Conservation (phyloP, 35 echinoderm and acorn worm species). For the Anneissia japonica region DNA sequence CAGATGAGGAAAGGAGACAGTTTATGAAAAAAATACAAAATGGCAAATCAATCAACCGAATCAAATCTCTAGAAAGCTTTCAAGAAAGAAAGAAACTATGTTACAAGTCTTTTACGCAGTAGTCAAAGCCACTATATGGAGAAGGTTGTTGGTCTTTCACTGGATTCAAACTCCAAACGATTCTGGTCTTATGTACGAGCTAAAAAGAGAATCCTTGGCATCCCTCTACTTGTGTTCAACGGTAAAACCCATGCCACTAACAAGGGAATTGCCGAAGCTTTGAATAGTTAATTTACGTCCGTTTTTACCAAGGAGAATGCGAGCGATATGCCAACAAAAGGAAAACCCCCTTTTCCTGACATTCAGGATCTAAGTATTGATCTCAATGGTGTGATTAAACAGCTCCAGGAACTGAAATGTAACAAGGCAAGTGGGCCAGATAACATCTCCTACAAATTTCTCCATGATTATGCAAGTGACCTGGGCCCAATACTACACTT, state of each 20-base stretch:
- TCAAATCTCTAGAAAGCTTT: neutral
- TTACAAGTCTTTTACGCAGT: neutral
- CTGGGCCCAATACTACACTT: slow-evolving; percentile 30
- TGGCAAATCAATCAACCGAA: neutral
- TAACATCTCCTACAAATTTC: slow-evolving; percentile 25
- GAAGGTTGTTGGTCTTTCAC: neutral
- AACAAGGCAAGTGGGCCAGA: slow-evolving; percentile 42
- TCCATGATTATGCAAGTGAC: slow-evolving; percentile 31
- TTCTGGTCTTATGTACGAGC: slow-evolving; percentile 20
- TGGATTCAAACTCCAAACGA: neutral
- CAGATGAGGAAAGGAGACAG: neutral
- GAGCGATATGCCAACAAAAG: neutral
- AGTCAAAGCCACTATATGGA: neutral
- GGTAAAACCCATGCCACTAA: slow-evolving; percentile 16
- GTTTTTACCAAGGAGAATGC: slow-evolving; percentile 21
- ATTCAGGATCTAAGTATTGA: slow-evolving; percentile 1
- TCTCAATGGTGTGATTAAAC: slow-evolving; percentile 23
- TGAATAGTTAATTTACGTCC: slow-evolving; percentile 26
- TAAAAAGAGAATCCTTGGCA: slow-evolving; percentile 17
- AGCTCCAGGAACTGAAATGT: slow-evolving; percentile 34
- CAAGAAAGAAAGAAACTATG: neutral
- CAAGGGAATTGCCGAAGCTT: slow-evolving; percentile 11
- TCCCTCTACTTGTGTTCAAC: slow-evolving; percentile 20
- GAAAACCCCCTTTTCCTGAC: slow-evolving; percentile 10
- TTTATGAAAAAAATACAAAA: neutral